Percentiles rank a stretch among this genome's conserved stretches.
Evolutionary conservation across 1,140 invertebrate genomes (phyloP).

Genomic region (Microplitis mediator): DNA sequence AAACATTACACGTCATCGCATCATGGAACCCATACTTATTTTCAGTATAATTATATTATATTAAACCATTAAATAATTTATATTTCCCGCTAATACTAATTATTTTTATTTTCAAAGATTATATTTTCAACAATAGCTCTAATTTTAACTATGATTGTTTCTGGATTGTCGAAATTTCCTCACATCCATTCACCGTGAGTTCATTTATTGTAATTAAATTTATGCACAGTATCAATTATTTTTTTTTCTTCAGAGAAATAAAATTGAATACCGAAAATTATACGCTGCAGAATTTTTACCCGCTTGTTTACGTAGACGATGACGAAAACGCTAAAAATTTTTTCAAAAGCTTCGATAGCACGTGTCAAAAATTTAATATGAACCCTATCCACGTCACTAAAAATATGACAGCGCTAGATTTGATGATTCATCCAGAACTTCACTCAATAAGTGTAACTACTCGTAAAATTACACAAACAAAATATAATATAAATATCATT

Average conservation of each 20-base stretch:
- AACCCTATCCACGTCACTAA: constrained; percentile 29
- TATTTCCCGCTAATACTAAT: not conserved
- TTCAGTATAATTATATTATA: constrained; percentile 27
- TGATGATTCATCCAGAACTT: constrained; percentile 34
- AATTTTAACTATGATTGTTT: constrained; percentile 23
- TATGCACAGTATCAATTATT: not conserved
- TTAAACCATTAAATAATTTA: too few relatives aligned
- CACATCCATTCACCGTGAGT: constrained; percentile 24
- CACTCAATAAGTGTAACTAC: constrained; percentile 34
- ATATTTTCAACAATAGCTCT: constrained; percentile 22
- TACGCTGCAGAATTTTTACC: constrained; percentile 18
- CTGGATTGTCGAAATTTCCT: constrained; percentile 9
- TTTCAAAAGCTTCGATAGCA: not conserved
- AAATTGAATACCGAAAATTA: constrained; percentile 32
- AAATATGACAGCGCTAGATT: constrained; percentile 24
- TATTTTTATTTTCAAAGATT: constrained; percentile 21
- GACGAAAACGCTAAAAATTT: not conserved
- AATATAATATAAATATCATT: not conserved
- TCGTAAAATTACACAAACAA: not conserved
- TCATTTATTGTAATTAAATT: not conserved
- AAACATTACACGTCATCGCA: constrained; percentile 32
- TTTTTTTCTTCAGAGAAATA: constrained; percentile 24
- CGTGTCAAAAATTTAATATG: constrained; percentile 17
- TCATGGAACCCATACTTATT: constrained; percentile 35
- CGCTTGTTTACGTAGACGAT: constrained; percentile 27